Evolutionary conservation across 2,888 invertebrate genomes (phyloP), one percentile per base, ranked within the genome.

Genomic region (Amphiduros pacificus): DNA sequence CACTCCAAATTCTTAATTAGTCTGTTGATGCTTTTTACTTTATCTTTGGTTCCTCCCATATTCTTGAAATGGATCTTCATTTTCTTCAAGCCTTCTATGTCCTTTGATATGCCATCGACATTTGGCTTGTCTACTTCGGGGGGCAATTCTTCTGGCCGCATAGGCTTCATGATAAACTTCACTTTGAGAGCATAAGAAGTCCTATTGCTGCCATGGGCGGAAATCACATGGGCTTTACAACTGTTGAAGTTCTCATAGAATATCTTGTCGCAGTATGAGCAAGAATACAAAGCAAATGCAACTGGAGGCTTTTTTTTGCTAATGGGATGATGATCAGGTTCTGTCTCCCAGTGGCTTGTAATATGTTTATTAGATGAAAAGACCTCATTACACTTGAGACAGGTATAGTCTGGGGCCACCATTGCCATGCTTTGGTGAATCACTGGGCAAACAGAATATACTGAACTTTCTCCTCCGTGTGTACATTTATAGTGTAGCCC

Each of bases 151-250:
- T n/a, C n/a, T n/a, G n/a, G n/a, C n/a, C n/a, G n/a, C n/a, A n/a
- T n/a, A n/a, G n/a, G n/a, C n/a, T n/a, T n/a, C n/a, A n/a, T n/a
- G n/a, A n/a, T n/a, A n/a, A n/a, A n/a, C n/a, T n/a, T n/a, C n/a
- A n/a, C n/a, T n/a, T n/a, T n/a, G n/a, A n/a, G n/a, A n/a, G n/a
- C n/a, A n/a, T n/a, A n/a, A n/a, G n/a, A n/a, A n/a, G n/a, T n/a
- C n/a, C n/a, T n/a, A n/a, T n/a, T n/a, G n/a, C n/a, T n/a, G n/a
- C n/a, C n/a, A n/a, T n/a, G n/a, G n/a, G n/a, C n/a, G n/a, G n/a
- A n/a, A n/a, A n/a, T n/a, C n/a, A n/a, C n/a, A n/a, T 61, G 61
- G 14, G 36, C 24, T 28, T 61, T 61, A 40, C 61, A 61, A 17
- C 0, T 20, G 17, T 28, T 6, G 41, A 61, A 61, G 24, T 61